phyloP scores from a whole-genome alignment of 2,797 vertebrate genomes.

The Austrolebias charrua region DNA sequence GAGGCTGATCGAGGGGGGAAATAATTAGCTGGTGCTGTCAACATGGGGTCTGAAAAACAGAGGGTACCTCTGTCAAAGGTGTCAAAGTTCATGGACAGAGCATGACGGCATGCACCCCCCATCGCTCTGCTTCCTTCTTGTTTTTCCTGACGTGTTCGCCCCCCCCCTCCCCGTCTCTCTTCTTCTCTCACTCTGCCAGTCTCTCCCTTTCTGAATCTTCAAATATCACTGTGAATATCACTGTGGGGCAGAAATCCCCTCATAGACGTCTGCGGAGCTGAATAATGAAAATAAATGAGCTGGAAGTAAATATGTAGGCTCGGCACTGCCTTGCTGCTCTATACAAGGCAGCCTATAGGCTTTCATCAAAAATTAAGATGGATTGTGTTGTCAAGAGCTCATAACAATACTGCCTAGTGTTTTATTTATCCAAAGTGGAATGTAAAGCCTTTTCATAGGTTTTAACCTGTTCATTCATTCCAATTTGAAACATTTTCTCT shows the following conservation, averaged over 20 bases:
- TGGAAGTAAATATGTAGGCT: constrained; percentile 83
- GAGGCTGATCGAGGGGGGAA: constrained; percentile 51
- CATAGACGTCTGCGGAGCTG: constrained; percentile 75
- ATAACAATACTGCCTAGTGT: constrained; percentile 58
- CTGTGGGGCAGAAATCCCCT: constrained; percentile 76
- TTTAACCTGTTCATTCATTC: constrained; percentile 27
- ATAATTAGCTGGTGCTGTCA: constrained; percentile 71
- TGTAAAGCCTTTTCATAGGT: constrained; percentile 42
- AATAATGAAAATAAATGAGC: constrained; percentile 86
- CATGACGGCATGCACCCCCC: constrained; percentile 72
- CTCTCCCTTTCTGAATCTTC: constrained; percentile 50
- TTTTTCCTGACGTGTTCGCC: constrained; percentile 44
- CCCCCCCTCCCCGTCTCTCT: constrained; percentile 26
- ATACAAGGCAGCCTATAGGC: constrained; percentile 66
- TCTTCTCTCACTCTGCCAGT: constrained; percentile 16
- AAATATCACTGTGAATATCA: constrained; percentile 75
- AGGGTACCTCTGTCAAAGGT: constrained; percentile 77
- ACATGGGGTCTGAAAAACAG: constrained; percentile 67
- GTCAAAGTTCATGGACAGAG: constrained; percentile 77
- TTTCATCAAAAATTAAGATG: constrained; percentile 79
- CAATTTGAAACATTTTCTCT: constrained; percentile 28
- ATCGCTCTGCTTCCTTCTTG: constrained; percentile 55
- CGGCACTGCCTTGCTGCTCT: constrained; percentile 67
- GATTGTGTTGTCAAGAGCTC: constrained; percentile 66
- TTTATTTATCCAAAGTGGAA: constrained; percentile 61